phyloP scores from a whole-genome alignment of 2,888 invertebrate species.

The Plebejus anna region DNA sequence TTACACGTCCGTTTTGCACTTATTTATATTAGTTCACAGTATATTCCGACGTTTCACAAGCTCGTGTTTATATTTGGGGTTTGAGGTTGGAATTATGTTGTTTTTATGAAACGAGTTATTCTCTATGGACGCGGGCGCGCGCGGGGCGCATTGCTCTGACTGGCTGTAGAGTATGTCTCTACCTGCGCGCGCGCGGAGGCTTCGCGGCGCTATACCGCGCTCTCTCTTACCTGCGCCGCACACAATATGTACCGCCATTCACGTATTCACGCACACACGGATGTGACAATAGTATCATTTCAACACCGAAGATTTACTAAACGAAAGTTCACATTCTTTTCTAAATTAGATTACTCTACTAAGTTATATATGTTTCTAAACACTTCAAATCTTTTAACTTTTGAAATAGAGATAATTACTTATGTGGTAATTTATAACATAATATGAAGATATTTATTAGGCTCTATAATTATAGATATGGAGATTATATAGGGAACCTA shows the following conservation, averaged over 20 bases:
- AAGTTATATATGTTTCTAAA: not conserved
- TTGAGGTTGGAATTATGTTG: conserved; percentile 48
- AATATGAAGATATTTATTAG: too few species aligned
- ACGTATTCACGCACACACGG: conserved; percentile 31
- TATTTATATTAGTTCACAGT: conserved; percentile 35
- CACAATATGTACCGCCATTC: conserved; percentile 32
- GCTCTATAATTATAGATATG: too few species aligned
- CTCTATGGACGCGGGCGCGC: conserved; percentile 59
- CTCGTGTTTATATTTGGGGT: conserved; percentile 35
- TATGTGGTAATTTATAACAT: not conserved
- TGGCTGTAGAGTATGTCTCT: conserved; percentile 45
- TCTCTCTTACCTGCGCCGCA: conserved; percentile 52
- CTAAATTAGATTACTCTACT: not conserved
- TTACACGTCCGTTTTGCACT: conserved; percentile 40
- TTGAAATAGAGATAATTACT: not conserved
- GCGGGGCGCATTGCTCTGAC: conserved; percentile 61
- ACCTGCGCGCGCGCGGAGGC: conserved; percentile 59
- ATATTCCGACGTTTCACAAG: conserved; percentile 28
- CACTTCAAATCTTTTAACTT: not conserved
- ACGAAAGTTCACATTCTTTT: conserved; percentile 21
- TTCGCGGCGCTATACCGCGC: conserved; percentile 56
- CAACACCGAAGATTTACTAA: conserved; percentile 15
- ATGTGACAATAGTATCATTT: conserved; percentile 3
- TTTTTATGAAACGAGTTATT: conserved; percentile 53
- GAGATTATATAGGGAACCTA: too few species aligned